phyloP scores from a whole-genome alignment of 2,888 invertebrate species.

The Sphaeridia pumilis region DNA sequence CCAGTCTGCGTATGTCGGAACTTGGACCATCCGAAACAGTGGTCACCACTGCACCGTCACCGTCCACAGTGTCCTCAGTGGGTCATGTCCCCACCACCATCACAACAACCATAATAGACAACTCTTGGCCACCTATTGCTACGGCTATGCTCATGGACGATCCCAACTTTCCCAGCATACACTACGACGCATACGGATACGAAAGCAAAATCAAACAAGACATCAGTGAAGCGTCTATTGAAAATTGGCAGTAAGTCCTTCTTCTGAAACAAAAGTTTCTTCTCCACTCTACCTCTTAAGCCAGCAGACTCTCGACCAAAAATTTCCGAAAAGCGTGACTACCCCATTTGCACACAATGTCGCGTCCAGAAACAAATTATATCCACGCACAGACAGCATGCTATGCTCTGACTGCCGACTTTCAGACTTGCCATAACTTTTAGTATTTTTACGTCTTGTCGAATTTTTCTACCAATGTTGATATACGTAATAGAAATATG shows the following conservation, averaged over 20 bases:
- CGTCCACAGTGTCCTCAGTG: conserved; percentile 21
- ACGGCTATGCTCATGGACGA: conserved; percentile 57
- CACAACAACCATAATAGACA: conserved; percentile 6
- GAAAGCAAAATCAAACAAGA: neutral
- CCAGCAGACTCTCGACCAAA: too few species aligned
- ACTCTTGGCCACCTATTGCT: conserved; percentile 38
- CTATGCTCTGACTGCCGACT: too few species aligned
- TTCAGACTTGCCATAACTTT: too few species aligned
- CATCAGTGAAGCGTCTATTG: neutral
- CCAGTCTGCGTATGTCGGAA: conserved; percentile 25
- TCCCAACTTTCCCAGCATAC: neutral
- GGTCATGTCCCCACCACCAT: conserved; percentile 25
- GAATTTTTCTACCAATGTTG: too few species aligned
- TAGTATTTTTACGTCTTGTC: too few species aligned
- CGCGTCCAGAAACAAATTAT: too few species aligned
- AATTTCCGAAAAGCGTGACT: too few species aligned
- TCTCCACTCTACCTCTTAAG: too few species aligned
- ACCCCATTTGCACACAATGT: too few species aligned
- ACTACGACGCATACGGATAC: neutral
- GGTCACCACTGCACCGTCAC: conserved; percentile 27
- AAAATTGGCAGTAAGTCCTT: conserved; percentile 3
- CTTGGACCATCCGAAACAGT: conserved; percentile 24
- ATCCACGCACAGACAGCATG: too few species aligned
- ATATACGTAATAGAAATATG: too few species aligned
- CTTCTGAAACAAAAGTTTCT: too few species aligned